Evolutionary conservation across 2,888 invertebrate genomes (phyloP).

Genomic region (Drosophila phalerata): DNA sequence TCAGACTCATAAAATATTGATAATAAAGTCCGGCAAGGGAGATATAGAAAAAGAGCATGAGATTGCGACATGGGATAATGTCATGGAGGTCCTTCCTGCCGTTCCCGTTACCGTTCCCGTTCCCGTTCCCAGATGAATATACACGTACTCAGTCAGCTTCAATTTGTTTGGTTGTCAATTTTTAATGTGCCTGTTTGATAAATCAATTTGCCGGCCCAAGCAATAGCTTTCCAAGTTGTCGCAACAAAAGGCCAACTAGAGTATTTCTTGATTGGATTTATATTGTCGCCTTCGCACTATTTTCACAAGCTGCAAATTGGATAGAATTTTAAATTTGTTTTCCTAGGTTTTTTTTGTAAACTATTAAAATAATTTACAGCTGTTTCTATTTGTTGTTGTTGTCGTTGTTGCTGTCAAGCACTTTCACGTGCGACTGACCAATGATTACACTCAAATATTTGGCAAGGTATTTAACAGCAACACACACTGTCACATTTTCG

Average conservation of each 20-base stretch:
- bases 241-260: slow-evolving; percentile 38
- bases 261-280: slow-evolving; percentile 65
- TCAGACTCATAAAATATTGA: slow-evolving; percentile 80
- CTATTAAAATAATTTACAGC: slow-evolving; percentile 64
- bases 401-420: slow-evolving; percentile 28
- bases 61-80: slow-evolving; percentile 28
- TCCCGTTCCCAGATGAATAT: slow-evolving; percentile 42
- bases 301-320: slow-evolving; percentile 61
- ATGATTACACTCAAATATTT: slow-evolving; percentile 70
- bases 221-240: slow-evolving; percentile 34
- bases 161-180: slow-evolving; percentile 79
- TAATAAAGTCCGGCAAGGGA: slow-evolving; percentile 42
- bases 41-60: neutral
- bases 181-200: slow-evolving; percentile 77
- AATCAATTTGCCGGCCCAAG: slow-evolving; percentile 68
- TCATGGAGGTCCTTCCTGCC: slow-evolving; percentile 17
- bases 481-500: slow-evolving; percentile 25
- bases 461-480: slow-evolving; percentile 52
- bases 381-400: slow-evolving; percentile 12
- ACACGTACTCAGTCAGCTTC: slow-evolving; percentile 58
- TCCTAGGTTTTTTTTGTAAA: slow-evolving; percentile 21
- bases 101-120: too few relatives aligned
- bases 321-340: slow-evolving; percentile 76
- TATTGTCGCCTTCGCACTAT: slow-evolving; percentile 40
- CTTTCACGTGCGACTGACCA: slow-evolving; percentile 31